These are phyloP conservation scores for Hymenopus coronatus DNA, from an alignment of 2,888 invertebrate species.

Conservation along the genomic window DNA sequence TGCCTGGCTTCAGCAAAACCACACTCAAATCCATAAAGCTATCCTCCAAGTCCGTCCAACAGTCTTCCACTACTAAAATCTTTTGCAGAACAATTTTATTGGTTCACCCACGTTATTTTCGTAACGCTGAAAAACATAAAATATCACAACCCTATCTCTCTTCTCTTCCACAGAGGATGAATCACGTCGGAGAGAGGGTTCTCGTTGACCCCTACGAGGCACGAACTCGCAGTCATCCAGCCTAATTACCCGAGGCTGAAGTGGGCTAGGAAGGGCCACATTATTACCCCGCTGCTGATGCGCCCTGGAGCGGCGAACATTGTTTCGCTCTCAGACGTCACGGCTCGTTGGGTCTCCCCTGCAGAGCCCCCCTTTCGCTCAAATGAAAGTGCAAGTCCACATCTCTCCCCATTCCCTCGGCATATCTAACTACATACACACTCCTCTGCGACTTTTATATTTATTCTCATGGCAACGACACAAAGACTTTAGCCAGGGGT, in stretches of 20 bases:
- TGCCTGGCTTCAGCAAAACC: too few relatives aligned
- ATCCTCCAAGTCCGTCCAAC: not conserved
- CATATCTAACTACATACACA: not conserved
- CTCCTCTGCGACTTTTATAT: not conserved
- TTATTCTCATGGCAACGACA: not conserved
- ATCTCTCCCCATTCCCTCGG: not conserved
- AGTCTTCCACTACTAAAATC: not conserved
- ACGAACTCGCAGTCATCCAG: not conserved
- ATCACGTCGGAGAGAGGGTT: not conserved
- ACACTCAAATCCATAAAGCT: not conserved
- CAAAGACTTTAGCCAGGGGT: not conserved
- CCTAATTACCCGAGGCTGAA: not conserved
- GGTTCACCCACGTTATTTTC: not conserved
- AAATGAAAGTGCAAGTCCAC: slow-evolving; percentile 13
- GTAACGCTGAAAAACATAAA: not conserved
- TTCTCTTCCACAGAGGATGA: not conserved
- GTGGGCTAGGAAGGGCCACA: not conserved
- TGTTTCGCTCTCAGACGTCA: slow-evolving; percentile 26
- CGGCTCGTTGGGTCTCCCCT: not conserved
- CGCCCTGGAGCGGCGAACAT: slow-evolving; percentile 19
- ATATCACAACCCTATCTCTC: not conserved
- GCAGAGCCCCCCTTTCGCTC: not conserved
- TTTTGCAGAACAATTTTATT: not conserved
- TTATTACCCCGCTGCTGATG: not conserved
- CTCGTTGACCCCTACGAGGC: not conserved